Base-by-base conservation (phyloP, 2,888 invertebrate species). In the Heliconius cydno region DNA sequence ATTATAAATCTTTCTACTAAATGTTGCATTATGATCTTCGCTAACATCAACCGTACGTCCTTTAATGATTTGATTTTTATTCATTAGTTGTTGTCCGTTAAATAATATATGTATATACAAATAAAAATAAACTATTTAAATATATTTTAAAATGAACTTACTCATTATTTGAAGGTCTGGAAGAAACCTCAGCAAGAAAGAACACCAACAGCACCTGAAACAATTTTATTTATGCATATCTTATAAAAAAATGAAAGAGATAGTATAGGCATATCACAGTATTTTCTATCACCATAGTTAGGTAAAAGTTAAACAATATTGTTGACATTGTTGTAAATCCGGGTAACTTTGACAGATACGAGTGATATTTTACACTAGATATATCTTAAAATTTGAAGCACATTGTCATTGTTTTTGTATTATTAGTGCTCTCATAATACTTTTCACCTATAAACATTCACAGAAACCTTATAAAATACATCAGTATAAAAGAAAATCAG, bases 141-240 rank as follows among this genome's bases (percentile, higher is more conserved):
- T 73, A 30, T 7, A 13, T 41, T 75, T 65, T 46, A 22, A 65
- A 38, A 28, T 38, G n/a, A 79, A 88, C 92, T 92, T 88, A 92
- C 92, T 92, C 92, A 84, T 89, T 89, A 79, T 87, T 89, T 80
- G 91, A 88, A 22, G 93, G 92, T 67, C 87, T 87, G 25, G 92
- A 86, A 13, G 90, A 86, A 6, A 89, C 91, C 77, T 90, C 89
- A 22, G 89, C 79, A 10, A 88, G 81, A 52, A 85, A 85, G 80
- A 86, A 88, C 5, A 87, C 85, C 12, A 89, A 68, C 85, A 92
- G 85, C 83, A 92, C 76, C 94, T 94, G 92, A 75, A 93, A 93
- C 79, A 70, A 19, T 19, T 52, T 19, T 52, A 19, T 52, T 19
- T 19, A 52, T 52, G 19, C 52, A 52, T 7, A 19, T 52, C 7